Evolutionary conservation across 2,113 vertebrate species (phyloP).

Genomic region (Mellivora capensis): DNA sequence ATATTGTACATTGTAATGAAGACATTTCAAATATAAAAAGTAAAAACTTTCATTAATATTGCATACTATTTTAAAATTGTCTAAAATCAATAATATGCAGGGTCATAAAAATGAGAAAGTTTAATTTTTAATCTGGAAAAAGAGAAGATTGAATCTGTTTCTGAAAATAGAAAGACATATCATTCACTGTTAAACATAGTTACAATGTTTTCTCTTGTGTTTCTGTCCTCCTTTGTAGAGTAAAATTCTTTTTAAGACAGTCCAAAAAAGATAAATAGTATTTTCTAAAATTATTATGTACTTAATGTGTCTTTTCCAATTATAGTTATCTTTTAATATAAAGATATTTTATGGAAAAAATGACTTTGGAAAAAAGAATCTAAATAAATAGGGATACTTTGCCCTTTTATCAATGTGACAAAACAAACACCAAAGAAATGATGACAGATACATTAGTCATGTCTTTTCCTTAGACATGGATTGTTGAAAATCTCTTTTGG

Average conservation of each 20-base stretch:
- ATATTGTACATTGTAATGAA: not conserved
- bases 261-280: slow-evolving; percentile 46
- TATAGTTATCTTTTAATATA: slow-evolving; percentile 60
- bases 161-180: slow-evolving; percentile 51
- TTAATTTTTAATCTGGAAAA: slow-evolving; percentile 58
- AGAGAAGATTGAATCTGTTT: slow-evolving; percentile 40
- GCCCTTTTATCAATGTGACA: slow-evolving; percentile 59
- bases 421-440: slow-evolving; percentile 53
- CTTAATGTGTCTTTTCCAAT: slow-evolving; percentile 56
- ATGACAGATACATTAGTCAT: slow-evolving; percentile 65
- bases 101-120: slow-evolving; percentile 52
- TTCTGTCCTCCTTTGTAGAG: not conserved
- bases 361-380: slow-evolving; percentile 27
- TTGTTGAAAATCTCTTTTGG: slow-evolving; percentile 19
- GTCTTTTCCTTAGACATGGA: slow-evolving; percentile 7
- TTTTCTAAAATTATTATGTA: slow-evolving; percentile 56
- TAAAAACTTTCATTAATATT: slow-evolving; percentile 1
- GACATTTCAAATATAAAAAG: slow-evolving; percentile 9
- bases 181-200: slow-evolving; percentile 37
- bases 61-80: not conserved
- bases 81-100: not conserved
- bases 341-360: slow-evolving; percentile 53
- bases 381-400: slow-evolving; percentile 53
- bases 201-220: slow-evolving; percentile 13
- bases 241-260: slow-evolving; percentile 32